These are phyloP conservation scores for Julus scandinavius DNA, from an alignment of 2,888 invertebrate species.

Conservation along the genomic window DNA sequence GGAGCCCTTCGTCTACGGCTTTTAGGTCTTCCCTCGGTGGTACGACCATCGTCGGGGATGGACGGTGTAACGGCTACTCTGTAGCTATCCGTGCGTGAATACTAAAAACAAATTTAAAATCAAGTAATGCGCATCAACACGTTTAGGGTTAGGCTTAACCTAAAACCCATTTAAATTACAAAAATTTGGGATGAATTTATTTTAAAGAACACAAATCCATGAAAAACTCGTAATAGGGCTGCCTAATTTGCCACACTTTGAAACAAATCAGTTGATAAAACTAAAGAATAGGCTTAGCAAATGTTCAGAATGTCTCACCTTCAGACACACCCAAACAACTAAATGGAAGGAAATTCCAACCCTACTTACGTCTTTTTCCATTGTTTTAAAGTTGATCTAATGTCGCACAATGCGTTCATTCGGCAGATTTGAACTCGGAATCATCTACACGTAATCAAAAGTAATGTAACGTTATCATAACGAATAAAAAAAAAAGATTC, in stretches of 20 bases:
- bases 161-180: neutral
- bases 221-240: neutral
- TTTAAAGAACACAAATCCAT: neutral
- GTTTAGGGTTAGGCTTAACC: slow-evolving; percentile 1
- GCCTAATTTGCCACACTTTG: neutral
- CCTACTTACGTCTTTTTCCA: slow-evolving; percentile 9
- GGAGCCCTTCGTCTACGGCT: slow-evolving; percentile 56
- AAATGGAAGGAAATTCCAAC: neutral
- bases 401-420: neutral
- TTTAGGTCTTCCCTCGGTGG: slow-evolving; percentile 56
- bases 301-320: neutral
- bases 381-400: neutral
- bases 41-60: slow-evolving; percentile 56
- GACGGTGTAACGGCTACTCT: slow-evolving; percentile 57
- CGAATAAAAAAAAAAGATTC: neutral
- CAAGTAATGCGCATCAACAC: neutral
- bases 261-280: neutral
- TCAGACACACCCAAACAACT: slow-evolving; percentile 33
- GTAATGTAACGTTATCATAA: neutral
- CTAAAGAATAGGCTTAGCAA: neutral
- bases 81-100: slow-evolving; percentile 56
- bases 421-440: neutral
- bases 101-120: neutral
- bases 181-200: neutral
- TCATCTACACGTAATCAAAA: neutral